Percentiles rank a stretch among this genome's conserved stretches.
Conservation (phyloP, 2,797 vertebrate species). For the Anas bahamensis region DNA sequence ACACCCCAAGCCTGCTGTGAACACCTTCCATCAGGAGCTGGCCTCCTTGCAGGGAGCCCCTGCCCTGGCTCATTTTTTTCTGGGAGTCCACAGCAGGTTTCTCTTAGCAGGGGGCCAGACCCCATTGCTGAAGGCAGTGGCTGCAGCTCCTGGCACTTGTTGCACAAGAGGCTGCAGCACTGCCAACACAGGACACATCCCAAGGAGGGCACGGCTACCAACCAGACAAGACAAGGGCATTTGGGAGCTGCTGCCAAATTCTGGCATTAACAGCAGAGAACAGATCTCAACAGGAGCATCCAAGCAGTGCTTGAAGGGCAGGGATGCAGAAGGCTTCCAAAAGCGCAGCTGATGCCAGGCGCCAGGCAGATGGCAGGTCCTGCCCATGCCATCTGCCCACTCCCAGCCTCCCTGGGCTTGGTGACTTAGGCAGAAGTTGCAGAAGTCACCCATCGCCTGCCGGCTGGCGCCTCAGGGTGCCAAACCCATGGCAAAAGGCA, state of each 20-base stretch:
- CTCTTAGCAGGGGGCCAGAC: neutral
- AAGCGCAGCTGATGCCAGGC: neutral
- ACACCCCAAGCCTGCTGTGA: neutral
- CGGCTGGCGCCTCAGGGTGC: neutral
- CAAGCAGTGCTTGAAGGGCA: neutral
- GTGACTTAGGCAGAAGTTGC: neutral
- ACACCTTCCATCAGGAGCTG: neutral
- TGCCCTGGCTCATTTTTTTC: no score
- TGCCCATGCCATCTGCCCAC: neutral
- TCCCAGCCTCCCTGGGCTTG: neutral
- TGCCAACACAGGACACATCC: no score
- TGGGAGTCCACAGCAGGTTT: neutral
- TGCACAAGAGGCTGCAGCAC: neutral
- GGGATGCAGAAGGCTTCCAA: neutral
- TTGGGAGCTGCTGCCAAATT: neutral
- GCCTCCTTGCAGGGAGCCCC: neutral
- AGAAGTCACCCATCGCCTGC: neutral
- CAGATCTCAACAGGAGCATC: neutral
- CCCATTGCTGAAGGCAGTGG: neutral
- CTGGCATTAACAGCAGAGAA: neutral
- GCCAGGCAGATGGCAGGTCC: neutral
- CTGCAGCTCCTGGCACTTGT: neutral
- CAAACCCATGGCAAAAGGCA: neutral
- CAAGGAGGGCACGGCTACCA: neutral
- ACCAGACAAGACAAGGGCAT: neutral